Evolutionary conservation across 1,140 invertebrate species (phyloP).

Genomic region (Ericerus pela): DNA sequence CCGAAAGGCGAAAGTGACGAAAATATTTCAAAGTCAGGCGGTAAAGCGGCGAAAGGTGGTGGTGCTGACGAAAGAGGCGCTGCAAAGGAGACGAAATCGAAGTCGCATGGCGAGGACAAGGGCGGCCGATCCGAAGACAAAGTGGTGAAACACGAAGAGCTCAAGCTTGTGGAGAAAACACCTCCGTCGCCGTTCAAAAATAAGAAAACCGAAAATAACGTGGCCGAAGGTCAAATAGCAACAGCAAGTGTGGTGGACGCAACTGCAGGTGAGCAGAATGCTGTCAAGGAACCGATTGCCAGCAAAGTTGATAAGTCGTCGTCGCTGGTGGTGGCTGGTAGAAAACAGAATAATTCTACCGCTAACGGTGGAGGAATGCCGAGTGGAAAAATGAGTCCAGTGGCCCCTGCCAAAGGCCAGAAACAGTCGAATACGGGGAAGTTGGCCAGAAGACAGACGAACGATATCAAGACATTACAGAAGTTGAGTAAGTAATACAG

Average conservation of each 20-base stretch:
- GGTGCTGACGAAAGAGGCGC: neutral
- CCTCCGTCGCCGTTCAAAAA: conserved; percentile 9
- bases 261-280: neutral
- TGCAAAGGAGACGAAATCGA: conserved; percentile 13
- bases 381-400: neutral
- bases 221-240: neutral
- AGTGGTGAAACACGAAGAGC: conserved; percentile 12
- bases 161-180: conserved; percentile 24
- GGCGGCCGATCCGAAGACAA: conserved; percentile 15
- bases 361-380: neutral
- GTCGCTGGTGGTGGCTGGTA: neutral
- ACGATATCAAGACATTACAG: conserved; percentile 1
- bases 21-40: neutral
- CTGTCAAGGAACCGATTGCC: neutral
- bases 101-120: too few relatives aligned
- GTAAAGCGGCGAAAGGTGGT: neutral
- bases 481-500: neutral
- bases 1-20: neutral
- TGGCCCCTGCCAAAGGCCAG: neutral
- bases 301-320: conserved; percentile 17
- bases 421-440: neutral
- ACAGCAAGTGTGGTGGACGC: neutral
- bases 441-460: neutral
- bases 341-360: neutral
- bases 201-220: conserved; percentile 10